phyloP scores from a whole-genome alignment of 1,140 invertebrate genomes.

The Ceratina calcarata region DNA sequence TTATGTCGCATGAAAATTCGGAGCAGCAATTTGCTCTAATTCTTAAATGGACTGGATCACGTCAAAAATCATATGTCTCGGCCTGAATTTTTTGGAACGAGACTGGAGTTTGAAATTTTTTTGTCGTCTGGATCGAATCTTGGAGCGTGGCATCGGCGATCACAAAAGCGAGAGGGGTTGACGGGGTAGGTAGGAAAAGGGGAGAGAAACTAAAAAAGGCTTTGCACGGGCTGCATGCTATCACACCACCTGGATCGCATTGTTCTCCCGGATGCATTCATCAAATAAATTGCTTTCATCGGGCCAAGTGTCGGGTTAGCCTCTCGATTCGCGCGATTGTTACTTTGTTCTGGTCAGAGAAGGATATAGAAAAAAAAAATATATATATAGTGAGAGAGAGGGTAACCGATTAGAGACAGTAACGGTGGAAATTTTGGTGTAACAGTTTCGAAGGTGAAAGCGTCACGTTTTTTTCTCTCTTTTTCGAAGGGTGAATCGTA shows the following conservation, averaged over 20 bases:
- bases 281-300: slow-evolving; percentile 53
- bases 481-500: slow-evolving; percentile 34
- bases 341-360: slow-evolving; percentile 30
- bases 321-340: slow-evolving; percentile 42
- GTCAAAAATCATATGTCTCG: too few species aligned
- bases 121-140: slow-evolving; percentile 8
- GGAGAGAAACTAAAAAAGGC: slow-evolving; percentile 24
- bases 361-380: background rate
- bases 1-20: background rate
- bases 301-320: slow-evolving; percentile 47
- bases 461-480: slow-evolving; percentile 15
- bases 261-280: slow-evolving; percentile 52
- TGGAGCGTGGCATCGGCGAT: background rate
- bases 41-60: slow-evolving; percentile 1
- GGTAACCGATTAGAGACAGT: slow-evolving; percentile 21
- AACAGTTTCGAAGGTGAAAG: slow-evolving; percentile 21
- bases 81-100: background rate
- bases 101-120: background rate
- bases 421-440: slow-evolving; percentile 21
- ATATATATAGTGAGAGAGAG: background rate
- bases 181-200: slow-evolving; percentile 1
- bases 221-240: slow-evolving; percentile 33
- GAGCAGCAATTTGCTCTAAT: slow-evolving; percentile 1
- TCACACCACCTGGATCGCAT: slow-evolving; percentile 55
- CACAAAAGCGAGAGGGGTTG: slow-evolving; percentile 35